These are phyloP conservation scores for Myioborus melanocephalus DNA, from an alignment of 2,797 vertebrate species.

Conservation along the genomic window DNA sequence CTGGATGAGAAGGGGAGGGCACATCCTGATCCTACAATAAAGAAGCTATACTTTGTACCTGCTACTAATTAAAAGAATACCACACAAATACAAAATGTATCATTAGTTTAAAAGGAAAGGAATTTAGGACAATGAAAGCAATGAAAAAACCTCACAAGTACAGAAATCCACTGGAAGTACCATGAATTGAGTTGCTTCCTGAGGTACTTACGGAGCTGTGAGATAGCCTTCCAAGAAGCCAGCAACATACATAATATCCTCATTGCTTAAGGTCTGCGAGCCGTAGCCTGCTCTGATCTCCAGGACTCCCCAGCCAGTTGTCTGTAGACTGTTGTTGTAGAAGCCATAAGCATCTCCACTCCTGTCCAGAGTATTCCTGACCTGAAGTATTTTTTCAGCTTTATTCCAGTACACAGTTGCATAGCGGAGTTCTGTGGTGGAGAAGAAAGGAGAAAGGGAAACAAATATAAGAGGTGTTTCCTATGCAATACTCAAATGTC, in stretches of 20 bases:
- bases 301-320: slow-evolving; percentile 87
- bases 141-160: neutral
- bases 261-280: slow-evolving; percentile 73
- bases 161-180: neutral
- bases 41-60: neutral
- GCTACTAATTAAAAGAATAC: neutral
- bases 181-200: neutral
- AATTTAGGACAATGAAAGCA: neutral
- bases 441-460: neutral
- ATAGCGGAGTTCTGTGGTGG: slow-evolving; percentile 58
- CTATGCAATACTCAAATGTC: neutral
- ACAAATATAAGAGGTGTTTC: neutral
- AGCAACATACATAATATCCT: slow-evolving; percentile 84
- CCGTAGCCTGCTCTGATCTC: slow-evolving; percentile 90
- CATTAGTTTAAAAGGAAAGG: neutral
- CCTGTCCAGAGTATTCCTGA: slow-evolving; percentile 81
- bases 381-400: slow-evolving; percentile 69
- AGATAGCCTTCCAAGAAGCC: slow-evolving; percentile 91
- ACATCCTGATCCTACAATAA: neutral
- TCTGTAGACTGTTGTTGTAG: slow-evolving; percentile 82
- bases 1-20: neutral
- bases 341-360: slow-evolving; percentile 86
- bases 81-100: neutral
- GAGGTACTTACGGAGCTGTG: slow-evolving; percentile 84
- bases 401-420: slow-evolving; percentile 87